Evolutionary conservation across 2,888 invertebrate genomes (phyloP).

Genomic region (Oxyteleia sp.): DNA sequence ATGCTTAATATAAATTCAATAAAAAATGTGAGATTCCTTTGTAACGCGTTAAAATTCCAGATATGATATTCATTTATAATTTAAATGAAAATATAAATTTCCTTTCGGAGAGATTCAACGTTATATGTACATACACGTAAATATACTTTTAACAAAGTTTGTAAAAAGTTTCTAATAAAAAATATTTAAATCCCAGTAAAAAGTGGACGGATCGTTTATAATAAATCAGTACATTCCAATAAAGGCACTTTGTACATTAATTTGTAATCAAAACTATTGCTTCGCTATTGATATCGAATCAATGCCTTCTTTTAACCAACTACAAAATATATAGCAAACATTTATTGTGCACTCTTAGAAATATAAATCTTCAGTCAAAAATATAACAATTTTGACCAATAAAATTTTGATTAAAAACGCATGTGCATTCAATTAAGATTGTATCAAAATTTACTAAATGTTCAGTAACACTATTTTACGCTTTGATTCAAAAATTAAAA

Average conservation of each 20-base stretch:
- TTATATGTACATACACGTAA: slow-evolving; percentile 17
- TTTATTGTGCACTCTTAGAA: too few relatives aligned
- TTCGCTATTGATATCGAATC: slow-evolving; percentile 16
- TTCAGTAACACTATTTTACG: too few relatives aligned
- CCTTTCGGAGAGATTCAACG: slow-evolving; percentile 1
- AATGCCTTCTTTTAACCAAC: background rate
- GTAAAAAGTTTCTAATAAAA: slow-evolving; percentile 12
- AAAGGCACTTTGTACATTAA: slow-evolving; percentile 54
- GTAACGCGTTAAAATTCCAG: too few relatives aligned
- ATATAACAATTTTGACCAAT: too few relatives aligned
- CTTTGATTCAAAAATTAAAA: too few relatives aligned
- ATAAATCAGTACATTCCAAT: slow-evolving; percentile 40
- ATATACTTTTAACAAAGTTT: slow-evolving; percentile 1
- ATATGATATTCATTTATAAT: background rate
- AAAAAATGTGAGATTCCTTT: too few relatives aligned
- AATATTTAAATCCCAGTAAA: slow-evolving; percentile 8
- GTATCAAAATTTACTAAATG: too few relatives aligned
- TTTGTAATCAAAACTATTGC: slow-evolving; percentile 34
- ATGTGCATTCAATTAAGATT: too few relatives aligned
- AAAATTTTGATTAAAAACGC: too few relatives aligned
- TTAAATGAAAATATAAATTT: background rate
- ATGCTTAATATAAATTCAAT: too few relatives aligned
- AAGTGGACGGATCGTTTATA: slow-evolving; percentile 49
- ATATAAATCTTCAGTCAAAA: too few relatives aligned
- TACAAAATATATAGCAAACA: slow-evolving; percentile 4